Evolutionary conservation across 2,888 invertebrate genomes (phyloP).

Genomic region (Hanleya hanleyi): DNA sequence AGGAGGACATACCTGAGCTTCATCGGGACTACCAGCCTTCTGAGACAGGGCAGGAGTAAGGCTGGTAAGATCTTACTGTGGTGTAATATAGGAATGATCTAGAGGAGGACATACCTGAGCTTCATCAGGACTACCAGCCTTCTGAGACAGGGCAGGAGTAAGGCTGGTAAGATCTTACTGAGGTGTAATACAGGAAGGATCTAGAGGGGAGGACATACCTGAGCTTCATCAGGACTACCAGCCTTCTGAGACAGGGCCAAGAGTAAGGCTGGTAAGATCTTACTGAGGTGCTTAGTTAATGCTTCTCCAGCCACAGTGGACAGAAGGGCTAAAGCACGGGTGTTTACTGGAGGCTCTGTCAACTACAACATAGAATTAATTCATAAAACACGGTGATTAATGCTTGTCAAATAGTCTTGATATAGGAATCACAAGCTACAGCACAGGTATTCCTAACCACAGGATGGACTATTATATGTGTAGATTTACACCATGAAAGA

Average conservation of each 20-base stretch:
- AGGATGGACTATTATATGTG: no score
- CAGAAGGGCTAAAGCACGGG: slow-evolving; percentile 93
- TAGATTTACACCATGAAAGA: no score
- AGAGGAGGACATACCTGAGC: slow-evolving; percentile 64
- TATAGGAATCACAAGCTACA: no score
- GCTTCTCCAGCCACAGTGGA: slow-evolving; percentile 96
- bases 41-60: slow-evolving; percentile 75
- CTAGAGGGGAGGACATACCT: no score
- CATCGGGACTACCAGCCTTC: slow-evolving; percentile 64
- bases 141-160: slow-evolving; percentile 74
- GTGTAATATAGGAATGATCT: no score
- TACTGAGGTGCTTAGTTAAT: slow-evolving; percentile 89
- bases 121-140: slow-evolving; percentile 64
- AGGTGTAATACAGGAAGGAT: no score
- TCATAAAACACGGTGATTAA: neutral
- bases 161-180: slow-evolving; percentile 92
- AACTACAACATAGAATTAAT: slow-evolving; percentile 77
- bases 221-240: slow-evolving; percentile 63
- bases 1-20: slow-evolving; percentile 65
- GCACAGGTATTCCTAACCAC: no score
- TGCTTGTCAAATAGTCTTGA: no score
- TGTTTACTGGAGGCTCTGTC: slow-evolving; percentile 90
- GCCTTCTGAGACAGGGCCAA: slow-evolving; percentile 62
- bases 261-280: slow-evolving; percentile 90
- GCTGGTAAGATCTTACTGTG: slow-evolving; percentile 94